Base-by-base conservation (phyloP, 2,888 invertebrate species). In the Rugalucina vietnamica region DNA sequence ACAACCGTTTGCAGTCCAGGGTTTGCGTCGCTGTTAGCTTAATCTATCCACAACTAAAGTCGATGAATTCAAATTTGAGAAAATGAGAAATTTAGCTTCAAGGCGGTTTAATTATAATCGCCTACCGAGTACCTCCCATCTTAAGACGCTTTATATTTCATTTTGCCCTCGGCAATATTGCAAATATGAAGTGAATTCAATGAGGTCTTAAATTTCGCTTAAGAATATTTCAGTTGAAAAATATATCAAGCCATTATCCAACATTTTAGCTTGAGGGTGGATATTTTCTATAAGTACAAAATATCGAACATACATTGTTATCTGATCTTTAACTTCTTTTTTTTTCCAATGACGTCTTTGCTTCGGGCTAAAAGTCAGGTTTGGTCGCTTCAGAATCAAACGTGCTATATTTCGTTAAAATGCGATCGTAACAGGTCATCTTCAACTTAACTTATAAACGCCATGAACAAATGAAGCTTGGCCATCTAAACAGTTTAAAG, bases 101-200 rank as follows among this genome's bases (percentile, higher is more conserved):
- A 65, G 65, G 34, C 10, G 65, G 65, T 65, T 65, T 65, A 65
- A 65, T 65, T 65, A 65, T 65, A 65, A 65, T 65, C 65, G 65
- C 65, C 65, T n/a, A 65, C 21, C 65, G 24, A 60, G 60, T 27
- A 21, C 32, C 65, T 65, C 34, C 29, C 24, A n/a, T 65, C 65
- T 18, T 65, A 65, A 65, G 65, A 65, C 65, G 65, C 65, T 65
- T 65, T 65, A 34, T 21, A 65, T 32, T 65, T 34, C 24, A 34
- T 32, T 65, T 34, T 34, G 65, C 65, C 65, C 18, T 21, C 18
- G 65, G 65, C 34, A 65, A 29, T 34, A 65, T 54, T 65, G 24
- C 65, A 65, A 65, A 65, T 65, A 65, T 65, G 65, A 65, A 65
- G 34, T 65, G 65, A 65, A 65, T 65, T 65, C 65, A 65, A 65